A percentile compares a stretch with the other conserved stretches of the same genome.
Conservation (phyloP, 1,140 invertebrate genomes). For the Drosophila virilis region DNA sequence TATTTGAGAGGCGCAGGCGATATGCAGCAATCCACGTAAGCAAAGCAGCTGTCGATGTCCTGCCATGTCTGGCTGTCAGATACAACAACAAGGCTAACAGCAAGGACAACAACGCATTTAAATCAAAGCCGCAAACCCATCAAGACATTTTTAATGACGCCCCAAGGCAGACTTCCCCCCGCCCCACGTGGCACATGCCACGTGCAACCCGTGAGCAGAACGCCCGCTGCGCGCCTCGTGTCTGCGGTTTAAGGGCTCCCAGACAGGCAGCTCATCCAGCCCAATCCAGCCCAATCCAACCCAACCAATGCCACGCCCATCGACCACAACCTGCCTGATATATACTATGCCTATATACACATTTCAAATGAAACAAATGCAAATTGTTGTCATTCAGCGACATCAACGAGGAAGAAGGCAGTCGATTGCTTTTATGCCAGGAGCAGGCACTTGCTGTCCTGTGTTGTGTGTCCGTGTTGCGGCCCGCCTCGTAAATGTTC, state of each 20-base stretch:
- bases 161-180: constrained; percentile 1
- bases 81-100: constrained; percentile 9
- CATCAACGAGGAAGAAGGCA: constrained; percentile 30
- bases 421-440: constrained; percentile 33
- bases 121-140: constrained; percentile 73
- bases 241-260: constrained; percentile 19
- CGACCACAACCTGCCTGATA: constrained; percentile 2
- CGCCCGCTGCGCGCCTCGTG: not conserved
- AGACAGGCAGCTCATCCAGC: constrained; percentile 4
- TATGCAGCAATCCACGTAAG: not conserved
- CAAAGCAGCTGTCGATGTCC: constrained; percentile 26
- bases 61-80: constrained; percentile 7
- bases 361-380: constrained; percentile 74
- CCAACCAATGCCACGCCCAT: not conserved
- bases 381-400: constrained; percentile 74
- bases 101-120: constrained; percentile 37
- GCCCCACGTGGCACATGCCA: not conserved
- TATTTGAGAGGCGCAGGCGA: constrained; percentile 3
- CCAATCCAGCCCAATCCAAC: not conserved
- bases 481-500: constrained; percentile 46
- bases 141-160: constrained; percentile 78
- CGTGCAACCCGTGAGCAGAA: not conserved
- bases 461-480: constrained; percentile 13
- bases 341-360: constrained; percentile 14
- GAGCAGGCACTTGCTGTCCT: constrained; percentile 8